These are phyloP conservation scores for Myotis myotis DNA, from an alignment of 2,797 vertebrate species.

Conservation along the genomic window DNA sequence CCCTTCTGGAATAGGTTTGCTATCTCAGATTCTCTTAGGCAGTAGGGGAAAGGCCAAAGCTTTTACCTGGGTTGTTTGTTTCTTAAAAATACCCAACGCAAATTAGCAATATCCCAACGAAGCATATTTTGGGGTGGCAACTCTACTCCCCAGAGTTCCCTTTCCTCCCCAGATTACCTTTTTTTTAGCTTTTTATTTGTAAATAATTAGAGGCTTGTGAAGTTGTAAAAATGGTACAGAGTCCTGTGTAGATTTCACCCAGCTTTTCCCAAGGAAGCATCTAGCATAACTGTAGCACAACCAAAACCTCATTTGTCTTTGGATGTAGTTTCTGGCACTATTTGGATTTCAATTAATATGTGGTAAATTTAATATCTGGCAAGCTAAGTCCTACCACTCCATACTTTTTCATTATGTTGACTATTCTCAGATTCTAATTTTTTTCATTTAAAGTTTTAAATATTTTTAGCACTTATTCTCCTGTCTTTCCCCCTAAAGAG, in stretches of 20 bases:
- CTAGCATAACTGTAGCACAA: not conserved
- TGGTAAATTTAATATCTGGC: not conserved
- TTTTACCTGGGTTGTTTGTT: not conserved
- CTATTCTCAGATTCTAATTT: not conserved
- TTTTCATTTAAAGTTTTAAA: not conserved
- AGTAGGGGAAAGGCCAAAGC: not conserved
- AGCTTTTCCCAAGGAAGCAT: not conserved
- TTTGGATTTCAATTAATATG: not conserved
- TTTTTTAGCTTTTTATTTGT: not conserved
- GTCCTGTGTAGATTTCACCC: not conserved
- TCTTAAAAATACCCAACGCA: not conserved
- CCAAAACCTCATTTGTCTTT: not conserved
- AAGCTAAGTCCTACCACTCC: not conserved
- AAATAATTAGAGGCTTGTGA: not conserved
- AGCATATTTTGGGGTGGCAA: not conserved
- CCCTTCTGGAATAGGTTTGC: not conserved
- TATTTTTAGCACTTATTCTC: not conserved
- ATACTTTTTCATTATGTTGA: conserved; percentile 12
- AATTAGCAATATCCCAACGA: not conserved
- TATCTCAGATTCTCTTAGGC: not conserved
- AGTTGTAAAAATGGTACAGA: not conserved
- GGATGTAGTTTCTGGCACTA: not conserved
- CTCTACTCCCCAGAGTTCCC: not conserved
- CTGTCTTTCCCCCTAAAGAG: not conserved
- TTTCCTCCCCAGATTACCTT: not conserved